Evolutionary conservation across 2,797 vertebrate species (phyloP), one percentile per base, ranked within the genome.

Genomic region (Amniataba percoides): DNA sequence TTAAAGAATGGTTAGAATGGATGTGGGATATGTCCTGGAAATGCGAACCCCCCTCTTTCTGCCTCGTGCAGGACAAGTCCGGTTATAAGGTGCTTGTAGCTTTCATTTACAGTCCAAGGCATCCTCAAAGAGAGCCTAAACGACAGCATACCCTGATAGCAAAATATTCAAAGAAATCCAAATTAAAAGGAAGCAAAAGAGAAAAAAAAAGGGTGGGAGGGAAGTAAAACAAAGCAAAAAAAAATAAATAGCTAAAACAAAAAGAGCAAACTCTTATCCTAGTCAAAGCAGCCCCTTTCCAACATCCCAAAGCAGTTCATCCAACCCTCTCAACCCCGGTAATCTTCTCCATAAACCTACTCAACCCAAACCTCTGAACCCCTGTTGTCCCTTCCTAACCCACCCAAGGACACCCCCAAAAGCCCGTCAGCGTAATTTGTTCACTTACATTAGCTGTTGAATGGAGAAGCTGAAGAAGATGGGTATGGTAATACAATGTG

Each of bases 381-480:
- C 77, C 82, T 75, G 81, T 72, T 34, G 4, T 73, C 83, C 81
- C 85, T 77, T 84, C 87, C 82, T 74, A 73, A 81, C 83, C 83
- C 85, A 82, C 87, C 87, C 76, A 78, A 79, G 74, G 86, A 88
- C 89, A 94, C 94, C 94, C 94, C 93, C 86, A 91, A 92, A 92
- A 94, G 93, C 94, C 93, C 93, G 15, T 91, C 84, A 92, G 94
- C 74, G 88, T 94, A 93, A 93, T 92, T 95, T 94, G 94, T 95
- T 96, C 93, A 95, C 93, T 95, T 96, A 97, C 96, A 96, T 96
- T 96, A 96, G 96, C 96, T 95, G 96, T 95, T 96, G 94, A 96
- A 96, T 97, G 95, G 96, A 97, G 95, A 96, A 97, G 96, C 96
- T 94, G 95, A 95, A 96, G 95, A 96, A 90, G 95, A 95, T 96